Evolutionary conservation across 2,888 invertebrate species (phyloP).

Genomic region (Mechanitis mazaeus): DNA sequence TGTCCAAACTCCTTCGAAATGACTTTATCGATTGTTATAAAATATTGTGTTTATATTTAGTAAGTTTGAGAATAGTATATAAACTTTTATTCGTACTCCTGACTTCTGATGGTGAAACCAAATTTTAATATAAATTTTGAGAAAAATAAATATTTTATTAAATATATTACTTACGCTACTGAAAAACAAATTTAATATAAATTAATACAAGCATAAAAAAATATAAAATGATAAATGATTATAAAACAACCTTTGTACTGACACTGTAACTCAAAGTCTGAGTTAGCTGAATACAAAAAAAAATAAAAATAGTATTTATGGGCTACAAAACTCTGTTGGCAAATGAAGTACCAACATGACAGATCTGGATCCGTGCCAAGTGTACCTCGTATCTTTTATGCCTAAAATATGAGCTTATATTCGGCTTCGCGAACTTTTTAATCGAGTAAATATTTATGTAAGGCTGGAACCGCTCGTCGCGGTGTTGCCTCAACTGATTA

Average conservation of each 20-base stretch:
- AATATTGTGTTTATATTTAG: too few species aligned
- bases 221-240: background rate
- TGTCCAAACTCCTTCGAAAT: too few species aligned
- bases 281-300: background rate
- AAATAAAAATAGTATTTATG: constrained; percentile 15
- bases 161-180: too few species aligned
- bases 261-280: constrained; percentile 1
- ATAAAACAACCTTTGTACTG: background rate
- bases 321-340: constrained; percentile 14
- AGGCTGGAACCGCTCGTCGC: background rate
- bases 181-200: too few species aligned
- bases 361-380: constrained; percentile 16
- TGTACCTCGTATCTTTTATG: constrained; percentile 13
- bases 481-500: background rate
- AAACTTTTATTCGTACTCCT: too few species aligned
- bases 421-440: constrained; percentile 11
- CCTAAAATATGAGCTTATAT: constrained; percentile 16
- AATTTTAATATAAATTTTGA: too few species aligned
- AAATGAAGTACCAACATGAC: constrained; percentile 12
- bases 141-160: too few species aligned
- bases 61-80: too few species aligned
- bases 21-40: too few species aligned
- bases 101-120: too few species aligned
- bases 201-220: background rate
- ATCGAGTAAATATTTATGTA: constrained; percentile 16